A percentile compares a stretch with the other conserved stretches of the same genome.
Evolutionary conservation across 23 tunicate species (phyloP).

Genomic region (Clavelina lepadiformis): DNA sequence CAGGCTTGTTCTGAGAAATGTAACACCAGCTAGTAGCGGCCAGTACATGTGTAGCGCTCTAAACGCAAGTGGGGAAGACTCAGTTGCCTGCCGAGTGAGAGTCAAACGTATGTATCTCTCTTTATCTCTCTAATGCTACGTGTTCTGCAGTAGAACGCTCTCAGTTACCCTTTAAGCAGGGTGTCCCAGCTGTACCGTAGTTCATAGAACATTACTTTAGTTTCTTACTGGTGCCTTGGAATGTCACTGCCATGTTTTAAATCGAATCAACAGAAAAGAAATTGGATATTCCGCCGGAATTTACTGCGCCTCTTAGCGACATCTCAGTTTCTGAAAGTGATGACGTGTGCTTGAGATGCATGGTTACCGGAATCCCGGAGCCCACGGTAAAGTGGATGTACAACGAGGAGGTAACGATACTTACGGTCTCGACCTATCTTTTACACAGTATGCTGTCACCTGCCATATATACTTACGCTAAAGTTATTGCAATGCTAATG

Average conservation of each 20-base stretch:
- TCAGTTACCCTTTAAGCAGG: too few relatives aligned
- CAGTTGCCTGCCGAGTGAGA: slow-evolving; percentile 87
- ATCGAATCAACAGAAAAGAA: slow-evolving; percentile 47
- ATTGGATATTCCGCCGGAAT: slow-evolving; percentile 57
- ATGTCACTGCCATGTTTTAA: not conserved
- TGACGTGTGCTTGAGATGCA: slow-evolving; percentile 72
- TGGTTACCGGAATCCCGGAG: slow-evolving; percentile 85
- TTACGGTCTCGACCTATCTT: too few relatives aligned
- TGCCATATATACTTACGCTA: too few relatives aligned
- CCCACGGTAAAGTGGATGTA: slow-evolving; percentile 70
- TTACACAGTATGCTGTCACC: not conserved
- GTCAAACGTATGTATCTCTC: slow-evolving; percentile 91
- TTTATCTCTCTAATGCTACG: too few relatives aligned
- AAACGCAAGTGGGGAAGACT: slow-evolving; percentile 74
- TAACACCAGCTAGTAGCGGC: slow-evolving; percentile 57
- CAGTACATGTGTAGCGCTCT: slow-evolving; percentile 96
- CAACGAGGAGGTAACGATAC: slow-evolving; percentile 51
- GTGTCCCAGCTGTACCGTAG: too few relatives aligned
- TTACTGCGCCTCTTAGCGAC: slow-evolving; percentile 79
- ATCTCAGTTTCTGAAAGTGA: slow-evolving; percentile 51
- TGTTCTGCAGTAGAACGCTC: too few relatives aligned
- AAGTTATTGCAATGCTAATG: too few relatives aligned
- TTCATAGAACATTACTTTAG: too few relatives aligned
- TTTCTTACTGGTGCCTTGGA: too few relatives aligned
- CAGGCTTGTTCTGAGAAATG: slow-evolving; percentile 55